Evolutionary conservation across 2,113 vertebrate genomes (phyloP).

Genomic region (Castor canadensis): DNA sequence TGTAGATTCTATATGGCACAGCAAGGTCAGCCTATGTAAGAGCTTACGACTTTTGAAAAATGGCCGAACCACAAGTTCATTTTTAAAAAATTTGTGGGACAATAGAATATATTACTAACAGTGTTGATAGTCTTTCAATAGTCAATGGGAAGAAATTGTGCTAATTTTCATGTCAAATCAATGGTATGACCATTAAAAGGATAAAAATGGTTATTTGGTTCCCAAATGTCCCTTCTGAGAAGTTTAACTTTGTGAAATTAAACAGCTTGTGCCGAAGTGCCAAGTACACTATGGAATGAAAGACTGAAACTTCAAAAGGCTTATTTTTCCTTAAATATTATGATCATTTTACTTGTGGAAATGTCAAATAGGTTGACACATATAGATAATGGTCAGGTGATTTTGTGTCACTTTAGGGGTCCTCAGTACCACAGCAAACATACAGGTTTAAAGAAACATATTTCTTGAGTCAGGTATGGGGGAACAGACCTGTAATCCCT

Average conservation of each 20-base stretch:
- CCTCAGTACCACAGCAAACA: neutral
- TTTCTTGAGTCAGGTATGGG: no score
- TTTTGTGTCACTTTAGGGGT: neutral
- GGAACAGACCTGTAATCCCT: no score
- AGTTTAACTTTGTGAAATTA: neutral
- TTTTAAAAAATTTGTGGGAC: neutral
- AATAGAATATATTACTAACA: neutral
- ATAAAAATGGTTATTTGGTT: neutral
- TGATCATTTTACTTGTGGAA: neutral
- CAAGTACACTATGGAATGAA: neutral
- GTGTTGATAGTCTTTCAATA: neutral
- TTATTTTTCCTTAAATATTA: neutral
- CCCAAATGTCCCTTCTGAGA: neutral
- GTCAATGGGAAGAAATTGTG: neutral
- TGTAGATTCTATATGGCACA: neutral
- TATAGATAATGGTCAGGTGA: no score
- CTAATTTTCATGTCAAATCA: constrained; percentile 21
- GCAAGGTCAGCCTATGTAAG: neutral
- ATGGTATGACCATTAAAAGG: neutral
- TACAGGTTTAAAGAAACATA: neutral
- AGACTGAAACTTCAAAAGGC: neutral
- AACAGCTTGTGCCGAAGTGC: neutral
- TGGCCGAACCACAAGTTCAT: neutral
- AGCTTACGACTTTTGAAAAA: neutral
- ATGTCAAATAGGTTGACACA: neutral